Percentiles rank a stretch among this genome's conserved stretches.
Conservation (phyloP, 2,113 vertebrate genomes). For the Lasiurus borealis region DNA sequence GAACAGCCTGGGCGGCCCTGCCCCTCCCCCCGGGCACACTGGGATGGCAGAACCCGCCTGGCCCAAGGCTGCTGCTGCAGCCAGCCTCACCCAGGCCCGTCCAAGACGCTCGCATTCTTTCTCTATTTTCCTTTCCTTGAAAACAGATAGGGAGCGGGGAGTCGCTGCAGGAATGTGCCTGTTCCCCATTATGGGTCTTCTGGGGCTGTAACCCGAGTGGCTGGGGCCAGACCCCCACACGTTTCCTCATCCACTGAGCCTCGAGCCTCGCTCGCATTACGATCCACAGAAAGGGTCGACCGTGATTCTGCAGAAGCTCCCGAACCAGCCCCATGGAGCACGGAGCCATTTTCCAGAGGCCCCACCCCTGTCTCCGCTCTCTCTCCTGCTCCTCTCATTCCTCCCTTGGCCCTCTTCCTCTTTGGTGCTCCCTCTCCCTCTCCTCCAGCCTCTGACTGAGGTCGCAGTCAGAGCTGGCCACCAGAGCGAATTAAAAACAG, state of each 20-base stretch:
- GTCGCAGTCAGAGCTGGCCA: conserved; percentile 87
- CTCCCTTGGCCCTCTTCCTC: conserved; percentile 33
- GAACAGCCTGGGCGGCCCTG: neutral
- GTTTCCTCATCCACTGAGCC: conserved; percentile 86
- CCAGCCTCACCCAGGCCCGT: conserved; percentile 73
- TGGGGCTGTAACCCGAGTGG: conserved; percentile 89
- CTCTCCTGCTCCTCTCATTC: conserved; percentile 51
- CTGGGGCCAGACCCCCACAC: conserved; percentile 85
- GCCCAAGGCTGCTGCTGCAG: conserved; percentile 74
- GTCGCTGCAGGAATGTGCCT: conserved; percentile 87
- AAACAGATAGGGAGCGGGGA: conserved; percentile 88
- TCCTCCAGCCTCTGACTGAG: conserved; percentile 83
- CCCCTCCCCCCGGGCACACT: neutral
- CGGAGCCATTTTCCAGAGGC: neutral
- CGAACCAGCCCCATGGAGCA: conserved; percentile 82
- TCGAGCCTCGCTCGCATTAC: conserved; percentile 85
- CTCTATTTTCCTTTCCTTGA: conserved; percentile 88
- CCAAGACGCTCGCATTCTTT: conserved; percentile 85
- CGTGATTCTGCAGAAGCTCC: conserved; percentile 83
- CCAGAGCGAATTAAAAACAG: conserved; percentile 89
- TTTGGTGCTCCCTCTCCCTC: neutral
- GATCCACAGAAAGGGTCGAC: conserved; percentile 85
- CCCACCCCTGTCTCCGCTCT: neutral
- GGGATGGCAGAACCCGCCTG: neutral
- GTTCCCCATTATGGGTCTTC: conserved; percentile 89